Percentiles rank a stretch among this genome's conserved stretches.
These are phyloP conservation scores for Luscinia luscinia DNA, from an alignment of 2,797 vertebrate species.

Conservation along the genomic window DNA sequence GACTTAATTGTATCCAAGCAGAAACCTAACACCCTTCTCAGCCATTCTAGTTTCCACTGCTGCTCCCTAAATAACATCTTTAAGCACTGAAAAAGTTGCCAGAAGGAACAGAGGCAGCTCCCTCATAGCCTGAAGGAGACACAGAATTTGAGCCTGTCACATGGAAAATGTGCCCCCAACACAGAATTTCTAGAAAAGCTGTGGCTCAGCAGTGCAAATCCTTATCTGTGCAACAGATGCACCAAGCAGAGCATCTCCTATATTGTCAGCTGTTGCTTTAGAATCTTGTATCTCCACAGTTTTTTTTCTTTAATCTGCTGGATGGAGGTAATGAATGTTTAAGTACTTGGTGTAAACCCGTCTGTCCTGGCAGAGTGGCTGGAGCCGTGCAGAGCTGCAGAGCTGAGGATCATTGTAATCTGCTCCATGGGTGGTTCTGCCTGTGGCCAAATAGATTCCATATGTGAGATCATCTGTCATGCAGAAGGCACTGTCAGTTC, in stretches of 20 bases:
- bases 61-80: not conserved
- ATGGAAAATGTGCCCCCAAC: not conserved
- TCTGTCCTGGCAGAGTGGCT: not conserved
- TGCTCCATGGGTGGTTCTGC: conserved; percentile 4
- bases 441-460: conserved; percentile 41
- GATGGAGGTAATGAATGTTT: not conserved
- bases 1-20: not conserved
- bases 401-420: conserved; percentile 1
- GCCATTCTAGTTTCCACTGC: not conserved
- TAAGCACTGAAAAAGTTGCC: not conserved
- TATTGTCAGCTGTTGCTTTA: not conserved
- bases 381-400: not conserved
- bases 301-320: conserved; percentile 6
- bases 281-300: not conserved
- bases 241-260: not conserved
- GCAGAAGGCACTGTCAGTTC: not conserved
- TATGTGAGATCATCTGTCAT: conserved; percentile 16
- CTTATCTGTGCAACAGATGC: not conserved
- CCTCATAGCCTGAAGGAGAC: not conserved
- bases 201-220: not conserved
- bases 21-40: not conserved
- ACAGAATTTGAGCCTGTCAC: not conserved
- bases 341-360: not conserved
- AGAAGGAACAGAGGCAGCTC: not conserved
- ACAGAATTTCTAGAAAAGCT: not conserved